Conservation (phyloP, 1,140 invertebrate genomes). For the Reticulitermes speratus region DNA sequence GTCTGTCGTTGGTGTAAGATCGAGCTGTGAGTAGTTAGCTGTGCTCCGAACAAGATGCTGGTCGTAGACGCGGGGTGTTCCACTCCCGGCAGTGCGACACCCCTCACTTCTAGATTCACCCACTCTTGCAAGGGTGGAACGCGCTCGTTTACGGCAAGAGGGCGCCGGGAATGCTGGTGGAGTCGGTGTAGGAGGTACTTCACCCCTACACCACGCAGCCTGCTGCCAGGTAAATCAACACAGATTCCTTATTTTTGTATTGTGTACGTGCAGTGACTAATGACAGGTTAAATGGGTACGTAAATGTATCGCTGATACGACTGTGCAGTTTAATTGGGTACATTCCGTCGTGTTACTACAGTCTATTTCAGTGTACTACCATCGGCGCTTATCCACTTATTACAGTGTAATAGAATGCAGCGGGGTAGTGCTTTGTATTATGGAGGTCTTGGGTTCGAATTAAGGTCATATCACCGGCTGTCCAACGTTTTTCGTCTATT, state of each 20-base stretch:
- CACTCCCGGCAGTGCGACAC: conserved; percentile 35
- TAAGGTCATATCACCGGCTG: too few relatives aligned
- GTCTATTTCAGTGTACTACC: too few relatives aligned
- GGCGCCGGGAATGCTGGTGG: conserved; percentile 27
- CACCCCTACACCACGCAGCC: conserved; percentile 26
- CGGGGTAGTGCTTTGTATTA: too few relatives aligned
- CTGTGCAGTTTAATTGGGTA: too few relatives aligned
- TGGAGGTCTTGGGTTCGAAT: too few relatives aligned
- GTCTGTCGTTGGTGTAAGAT: neutral
- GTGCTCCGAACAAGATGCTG: neutral
- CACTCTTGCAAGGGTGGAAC: conserved; percentile 55
- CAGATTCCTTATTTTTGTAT: neutral
- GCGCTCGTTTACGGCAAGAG: conserved; percentile 53
- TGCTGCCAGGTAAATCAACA: conserved; percentile 28
- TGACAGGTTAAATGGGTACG: too few relatives aligned
- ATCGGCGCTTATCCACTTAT: too few relatives aligned
- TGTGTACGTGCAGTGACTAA: neutral
- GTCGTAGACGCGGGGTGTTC: conserved; percentile 29
- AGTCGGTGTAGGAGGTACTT: neutral
- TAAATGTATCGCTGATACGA: too few relatives aligned
- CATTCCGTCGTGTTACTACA: too few relatives aligned
- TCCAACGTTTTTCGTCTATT: too few relatives aligned
- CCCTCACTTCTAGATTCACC: conserved; percentile 56
- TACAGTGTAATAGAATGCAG: too few relatives aligned
- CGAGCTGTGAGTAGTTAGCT: neutral